Evolutionary conservation across 2,113 vertebrate species (phyloP).

Genomic region (Psophia crepitans): DNA sequence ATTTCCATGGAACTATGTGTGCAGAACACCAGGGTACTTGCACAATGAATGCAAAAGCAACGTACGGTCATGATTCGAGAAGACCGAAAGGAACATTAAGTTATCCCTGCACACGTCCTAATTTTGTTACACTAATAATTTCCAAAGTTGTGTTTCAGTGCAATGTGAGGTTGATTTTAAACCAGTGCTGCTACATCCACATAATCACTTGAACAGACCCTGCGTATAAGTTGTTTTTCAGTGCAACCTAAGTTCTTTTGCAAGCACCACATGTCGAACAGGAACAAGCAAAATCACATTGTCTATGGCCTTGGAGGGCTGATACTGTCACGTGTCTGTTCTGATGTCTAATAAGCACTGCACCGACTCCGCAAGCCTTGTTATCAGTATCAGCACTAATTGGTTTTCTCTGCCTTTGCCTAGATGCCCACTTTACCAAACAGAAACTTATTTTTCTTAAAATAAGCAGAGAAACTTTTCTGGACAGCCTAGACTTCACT

Average conservation of each 20-base stretch:
- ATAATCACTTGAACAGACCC: not conserved
- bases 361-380: not conserved
- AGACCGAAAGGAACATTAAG: not conserved
- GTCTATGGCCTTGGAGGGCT: not conserved
- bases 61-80: not conserved
- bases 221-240: not conserved
- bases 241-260: not conserved
- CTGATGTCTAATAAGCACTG: not conserved
- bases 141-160: not conserved
- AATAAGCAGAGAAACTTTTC: not conserved
- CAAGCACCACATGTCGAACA: not conserved
- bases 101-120: not conserved
- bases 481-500: not conserved
- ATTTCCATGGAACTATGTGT: not conserved
- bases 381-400: accelerated
- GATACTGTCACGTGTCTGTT: not conserved
- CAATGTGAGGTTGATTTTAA: not conserved
- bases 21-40: not conserved
- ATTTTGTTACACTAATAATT: not conserved
- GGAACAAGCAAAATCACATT: not conserved
- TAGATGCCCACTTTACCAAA: not conserved
- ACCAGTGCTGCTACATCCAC: not conserved
- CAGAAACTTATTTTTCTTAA: not conserved
- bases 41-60: not conserved
- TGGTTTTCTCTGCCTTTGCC: not conserved